Conservation (phyloP, 2,113 vertebrate genomes). For the Nannospalax galili region DNA sequence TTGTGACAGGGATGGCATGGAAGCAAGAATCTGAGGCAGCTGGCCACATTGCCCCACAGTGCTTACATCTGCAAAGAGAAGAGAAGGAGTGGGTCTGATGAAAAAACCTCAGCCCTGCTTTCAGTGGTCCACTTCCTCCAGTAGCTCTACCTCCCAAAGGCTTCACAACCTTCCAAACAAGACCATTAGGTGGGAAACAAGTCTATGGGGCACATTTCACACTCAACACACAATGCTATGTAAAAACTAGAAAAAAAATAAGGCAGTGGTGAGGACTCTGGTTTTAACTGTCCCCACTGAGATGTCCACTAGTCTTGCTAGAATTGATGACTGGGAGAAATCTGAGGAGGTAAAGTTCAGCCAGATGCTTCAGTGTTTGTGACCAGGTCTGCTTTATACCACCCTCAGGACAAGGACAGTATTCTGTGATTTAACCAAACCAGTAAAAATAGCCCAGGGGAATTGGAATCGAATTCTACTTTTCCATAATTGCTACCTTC, state of each 20-base stretch:
- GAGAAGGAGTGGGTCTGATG: background rate
- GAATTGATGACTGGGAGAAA: background rate
- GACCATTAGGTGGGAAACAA: background rate
- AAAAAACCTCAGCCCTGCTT: background rate
- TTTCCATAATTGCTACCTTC: background rate
- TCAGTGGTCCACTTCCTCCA: too few species aligned
- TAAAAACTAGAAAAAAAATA: background rate
- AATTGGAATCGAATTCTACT: background rate
- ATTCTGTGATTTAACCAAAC: background rate
- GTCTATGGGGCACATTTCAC: background rate
- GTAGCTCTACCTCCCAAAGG: background rate
- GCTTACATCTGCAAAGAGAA: background rate
- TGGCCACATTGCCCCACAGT: background rate
- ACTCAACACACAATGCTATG: background rate
- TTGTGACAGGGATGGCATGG: background rate
- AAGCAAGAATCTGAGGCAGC: background rate
- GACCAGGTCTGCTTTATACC: background rate
- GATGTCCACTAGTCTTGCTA: background rate
- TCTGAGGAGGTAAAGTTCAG: background rate
- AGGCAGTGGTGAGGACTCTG: background rate
- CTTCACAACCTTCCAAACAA: background rate
- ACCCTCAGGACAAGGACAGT: too few species aligned
- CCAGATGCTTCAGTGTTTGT: background rate
- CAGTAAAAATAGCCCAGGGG: background rate
- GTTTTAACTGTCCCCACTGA: background rate